These are phyloP conservation scores for Nansenia antarctica DNA, from an alignment of 2,113 vertebrate genomes.

Conservation along the genomic window DNA sequence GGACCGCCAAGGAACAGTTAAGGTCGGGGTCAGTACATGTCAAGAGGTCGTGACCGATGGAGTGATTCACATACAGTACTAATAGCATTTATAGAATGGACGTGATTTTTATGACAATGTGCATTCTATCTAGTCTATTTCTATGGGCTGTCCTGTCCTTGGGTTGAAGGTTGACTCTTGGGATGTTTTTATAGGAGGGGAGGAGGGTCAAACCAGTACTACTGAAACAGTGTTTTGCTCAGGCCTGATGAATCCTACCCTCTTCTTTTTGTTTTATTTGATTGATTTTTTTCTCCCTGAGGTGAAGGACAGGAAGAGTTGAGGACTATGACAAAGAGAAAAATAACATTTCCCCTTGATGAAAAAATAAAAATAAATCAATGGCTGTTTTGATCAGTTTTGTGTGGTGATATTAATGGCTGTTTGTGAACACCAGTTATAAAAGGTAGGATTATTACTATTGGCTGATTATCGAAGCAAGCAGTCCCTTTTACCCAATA, in stretches of 20 bases:
- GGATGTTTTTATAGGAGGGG: slow-evolving; percentile 49
- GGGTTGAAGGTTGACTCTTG: slow-evolving; percentile 66
- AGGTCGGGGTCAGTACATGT: slow-evolving; percentile 50
- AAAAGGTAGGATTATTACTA: neutral
- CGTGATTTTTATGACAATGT: slow-evolving; percentile 58
- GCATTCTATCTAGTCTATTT: slow-evolving; percentile 72
- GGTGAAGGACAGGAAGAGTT: slow-evolving; percentile 55
- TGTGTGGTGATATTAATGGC: slow-evolving; percentile 31
- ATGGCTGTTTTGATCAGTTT: slow-evolving; percentile 59
- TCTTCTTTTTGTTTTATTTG: slow-evolving; percentile 64
- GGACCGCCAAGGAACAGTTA: slow-evolving; percentile 47
- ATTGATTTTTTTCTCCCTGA: slow-evolving; percentile 69
- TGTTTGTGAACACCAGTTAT: neutral
- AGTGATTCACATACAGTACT: slow-evolving; percentile 57
- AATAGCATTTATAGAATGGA: slow-evolving; percentile 59
- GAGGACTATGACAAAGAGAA: slow-evolving; percentile 73
- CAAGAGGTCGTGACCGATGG: slow-evolving; percentile 59
- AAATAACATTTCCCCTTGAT: slow-evolving; percentile 75
- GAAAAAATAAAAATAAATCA: slow-evolving; percentile 64
- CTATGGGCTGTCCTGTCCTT: slow-evolving; percentile 71
- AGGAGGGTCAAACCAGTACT: slow-evolving; percentile 53
- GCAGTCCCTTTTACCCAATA: neutral
- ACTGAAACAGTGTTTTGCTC: slow-evolving; percentile 75
- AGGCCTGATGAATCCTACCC: slow-evolving; percentile 71
- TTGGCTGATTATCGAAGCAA: neutral